Conservation (phyloP, 2,797 vertebrate species). For the Pteronotus mesoamericanus region DNA sequence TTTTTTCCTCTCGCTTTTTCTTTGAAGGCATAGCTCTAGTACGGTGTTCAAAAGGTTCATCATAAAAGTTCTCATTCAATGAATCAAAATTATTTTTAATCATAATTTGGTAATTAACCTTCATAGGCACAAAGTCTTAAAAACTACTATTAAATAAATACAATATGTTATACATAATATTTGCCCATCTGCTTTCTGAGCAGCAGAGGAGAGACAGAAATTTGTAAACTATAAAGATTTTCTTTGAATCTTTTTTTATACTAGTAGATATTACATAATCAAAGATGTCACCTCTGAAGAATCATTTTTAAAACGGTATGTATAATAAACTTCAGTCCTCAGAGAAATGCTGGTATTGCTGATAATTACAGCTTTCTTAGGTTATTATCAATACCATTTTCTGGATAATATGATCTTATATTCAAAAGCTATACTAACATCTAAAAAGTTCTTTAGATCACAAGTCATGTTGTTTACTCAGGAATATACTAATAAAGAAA, state of each 20-base stretch:
- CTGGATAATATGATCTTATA: neutral
- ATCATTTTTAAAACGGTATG: neutral
- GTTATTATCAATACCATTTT: neutral
- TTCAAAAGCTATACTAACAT: neutral
- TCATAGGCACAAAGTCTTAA: neutral
- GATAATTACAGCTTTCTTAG: neutral
- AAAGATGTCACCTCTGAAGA: neutral
- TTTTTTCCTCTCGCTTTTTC: neutral
- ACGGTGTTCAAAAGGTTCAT: neutral
- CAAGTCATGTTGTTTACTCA: neutral
- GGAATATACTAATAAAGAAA: neutral
- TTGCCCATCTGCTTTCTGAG: neutral
- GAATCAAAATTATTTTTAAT: neutral
- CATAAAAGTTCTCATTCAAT: neutral
- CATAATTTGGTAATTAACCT: neutral
- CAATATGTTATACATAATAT: neutral
- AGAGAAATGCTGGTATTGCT: neutral
- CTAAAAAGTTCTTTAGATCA: neutral
- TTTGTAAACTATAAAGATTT: neutral
- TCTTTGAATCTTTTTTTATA: neutral
- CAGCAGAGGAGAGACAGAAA: neutral
- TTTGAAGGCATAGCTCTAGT: neutral
- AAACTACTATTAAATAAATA: neutral
- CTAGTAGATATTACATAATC: neutral
- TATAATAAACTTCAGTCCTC: neutral